phyloP scores from a whole-genome alignment of 2,797 vertebrate species.

The Leptatherina wallacei region DNA sequence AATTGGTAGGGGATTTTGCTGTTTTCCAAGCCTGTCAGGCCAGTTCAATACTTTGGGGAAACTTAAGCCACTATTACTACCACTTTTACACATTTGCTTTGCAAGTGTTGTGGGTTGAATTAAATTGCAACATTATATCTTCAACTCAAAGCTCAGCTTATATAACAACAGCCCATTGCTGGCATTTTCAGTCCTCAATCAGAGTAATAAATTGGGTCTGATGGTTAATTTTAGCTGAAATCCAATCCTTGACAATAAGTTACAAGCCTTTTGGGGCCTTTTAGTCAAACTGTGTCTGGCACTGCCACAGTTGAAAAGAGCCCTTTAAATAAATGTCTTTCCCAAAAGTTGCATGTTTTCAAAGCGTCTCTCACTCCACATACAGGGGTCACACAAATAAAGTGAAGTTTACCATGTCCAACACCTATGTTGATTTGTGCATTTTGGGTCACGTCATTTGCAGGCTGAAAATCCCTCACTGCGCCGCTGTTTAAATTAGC shows the following conservation, averaged over 20 bases:
- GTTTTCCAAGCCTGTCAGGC: slow-evolving; percentile 66
- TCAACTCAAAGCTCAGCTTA: slow-evolving; percentile 52
- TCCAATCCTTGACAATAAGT: slow-evolving; percentile 91
- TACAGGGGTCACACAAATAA: slow-evolving; percentile 60
- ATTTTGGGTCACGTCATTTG: slow-evolving; percentile 28
- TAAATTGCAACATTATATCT: slow-evolving; percentile 78
- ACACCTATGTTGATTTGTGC: slow-evolving; percentile 55
- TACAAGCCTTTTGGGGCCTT: slow-evolving; percentile 90
- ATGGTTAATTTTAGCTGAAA: slow-evolving; percentile 97
- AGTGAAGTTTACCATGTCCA: slow-evolving; percentile 60
- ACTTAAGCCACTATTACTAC: slow-evolving; percentile 69
- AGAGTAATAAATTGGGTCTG: slow-evolving; percentile 91
- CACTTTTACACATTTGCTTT: slow-evolving; percentile 70
- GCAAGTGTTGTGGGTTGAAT: slow-evolving; percentile 73
- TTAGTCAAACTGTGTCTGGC: slow-evolving; percentile 79
- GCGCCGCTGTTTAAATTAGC: slow-evolving; percentile 26
- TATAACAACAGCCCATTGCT: slow-evolving; percentile 68
- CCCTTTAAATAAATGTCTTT: slow-evolving; percentile 70
- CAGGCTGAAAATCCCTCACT: slow-evolving; percentile 18
- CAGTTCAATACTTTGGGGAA: slow-evolving; percentile 69
- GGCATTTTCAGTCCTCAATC: slow-evolving; percentile 89
- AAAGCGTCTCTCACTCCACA: slow-evolving; percentile 57
- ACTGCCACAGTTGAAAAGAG: slow-evolving; percentile 72
- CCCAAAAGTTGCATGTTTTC: slow-evolving; percentile 67
- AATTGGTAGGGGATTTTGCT: slow-evolving; percentile 57